These are phyloP conservation scores for Ophion obscuratus DNA, from an alignment of 2,888 invertebrate species.

Conservation along the genomic window DNA sequence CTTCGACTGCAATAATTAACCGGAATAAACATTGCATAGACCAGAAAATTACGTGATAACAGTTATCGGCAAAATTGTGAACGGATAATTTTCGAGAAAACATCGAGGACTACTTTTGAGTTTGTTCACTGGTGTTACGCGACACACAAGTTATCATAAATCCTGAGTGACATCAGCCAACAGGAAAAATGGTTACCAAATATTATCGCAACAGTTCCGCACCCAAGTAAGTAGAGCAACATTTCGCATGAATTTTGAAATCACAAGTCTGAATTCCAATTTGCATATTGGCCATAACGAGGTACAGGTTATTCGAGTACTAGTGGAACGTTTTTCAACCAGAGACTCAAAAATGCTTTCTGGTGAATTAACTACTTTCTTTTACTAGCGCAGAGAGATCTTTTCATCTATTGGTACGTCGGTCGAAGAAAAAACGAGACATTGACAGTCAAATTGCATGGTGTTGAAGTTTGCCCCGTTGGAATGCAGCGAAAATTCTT, in stretches of 20 bases:
- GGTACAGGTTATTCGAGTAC: neutral
- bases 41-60: constrained; percentile 23
- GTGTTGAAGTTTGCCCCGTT: too few species aligned
- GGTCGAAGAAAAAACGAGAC: too few species aligned
- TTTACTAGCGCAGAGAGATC: too few species aligned
- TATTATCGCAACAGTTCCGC: constrained; percentile 43
- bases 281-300: too few species aligned
- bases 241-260: neutral
- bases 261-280: neutral
- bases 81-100: neutral
- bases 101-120: neutral
- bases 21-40: constrained; percentile 13
- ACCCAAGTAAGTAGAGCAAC: constrained; percentile 49
- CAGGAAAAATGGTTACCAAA: constrained; percentile 56
- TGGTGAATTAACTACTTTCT: neutral
- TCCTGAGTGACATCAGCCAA: neutral
- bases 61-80: constrained; percentile 18
- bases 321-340: neutral
- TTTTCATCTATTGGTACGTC: too few species aligned
- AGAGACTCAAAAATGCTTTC: neutral
- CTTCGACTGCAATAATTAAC: constrained; percentile 17
- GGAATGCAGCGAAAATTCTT: too few species aligned
- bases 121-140: neutral
- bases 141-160: neutral
- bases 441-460: too few species aligned